Evolutionary conservation across 2,888 invertebrate genomes (phyloP), one percentile per base, ranked within the genome.

Genomic region (Diplazon laetatorius): DNA sequence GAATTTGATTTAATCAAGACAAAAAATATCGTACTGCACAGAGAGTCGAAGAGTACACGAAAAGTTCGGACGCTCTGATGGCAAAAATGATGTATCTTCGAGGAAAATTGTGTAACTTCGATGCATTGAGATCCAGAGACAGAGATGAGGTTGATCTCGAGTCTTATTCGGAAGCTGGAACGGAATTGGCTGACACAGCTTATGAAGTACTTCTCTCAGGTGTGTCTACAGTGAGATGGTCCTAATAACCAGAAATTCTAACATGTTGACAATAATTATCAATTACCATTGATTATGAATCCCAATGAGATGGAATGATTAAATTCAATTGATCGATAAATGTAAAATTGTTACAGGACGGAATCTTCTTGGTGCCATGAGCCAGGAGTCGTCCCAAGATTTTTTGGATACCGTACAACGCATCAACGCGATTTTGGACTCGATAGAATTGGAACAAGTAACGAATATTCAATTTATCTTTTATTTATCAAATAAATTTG

Each of bases 31-130:
- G 20, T 35, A 76, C 18, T 69, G 77, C 81, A 10, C 88, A 95
- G 95, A 93, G 93, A 89, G 93, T 95, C 70, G 95, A 96, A 86
- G 94, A 94, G 84, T 95, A 95, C 86, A 92, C 93, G 82, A 93
- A 92, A 78, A 94, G 94, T 83, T 93, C 94, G 69, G 92, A 93
- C 65, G 91, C 93, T 48, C 93, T 93, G 0, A 89, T 94, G 30
- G 91, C 92, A 42, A 93, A 94, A 87, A 92, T 96, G 89, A 93
- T 94, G 76, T 93, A 93, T 83, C 91, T 95, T 59, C 92, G 93
- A 82, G 91, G 92, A 82, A 91, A 93, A 88, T 90, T 95, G 84
- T 88, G 92, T 83, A 92, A 92, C 87, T 91, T 92, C 87, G 92
- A 92, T 89, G 90, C 92, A 78, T 90, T 93, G 86, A 91, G 92